phyloP scores from a whole-genome alignment of 2,113 vertebrate species.

The Spea multiplicata region DNA sequence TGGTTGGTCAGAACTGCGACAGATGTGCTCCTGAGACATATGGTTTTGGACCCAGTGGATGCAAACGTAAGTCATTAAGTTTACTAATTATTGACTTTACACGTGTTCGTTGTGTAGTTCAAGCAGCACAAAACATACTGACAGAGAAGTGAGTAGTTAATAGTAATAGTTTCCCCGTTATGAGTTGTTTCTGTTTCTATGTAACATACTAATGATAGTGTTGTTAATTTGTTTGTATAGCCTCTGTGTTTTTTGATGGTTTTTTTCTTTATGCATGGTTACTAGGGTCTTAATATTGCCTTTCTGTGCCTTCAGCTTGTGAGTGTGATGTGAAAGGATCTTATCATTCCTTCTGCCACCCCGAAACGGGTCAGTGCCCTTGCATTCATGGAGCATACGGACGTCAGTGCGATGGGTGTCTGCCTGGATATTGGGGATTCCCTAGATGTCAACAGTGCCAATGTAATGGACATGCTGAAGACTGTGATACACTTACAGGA shows the following conservation, averaged over 20 bases:
- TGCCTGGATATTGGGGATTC: constrained; percentile 91
- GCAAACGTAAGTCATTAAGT: constrained; percentile 74
- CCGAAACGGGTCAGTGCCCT: constrained; percentile 81
- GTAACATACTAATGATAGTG: too few species aligned
- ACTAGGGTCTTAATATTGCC: background rate
- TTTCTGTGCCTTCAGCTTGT: constrained; percentile 68
- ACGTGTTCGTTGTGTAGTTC: too few species aligned
- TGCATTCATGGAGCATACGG: constrained; percentile 78
- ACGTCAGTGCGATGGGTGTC: constrained; percentile 84
- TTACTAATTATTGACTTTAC: too few species aligned
- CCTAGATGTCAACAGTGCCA: constrained; percentile 83
- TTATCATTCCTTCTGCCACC: constrained; percentile 73
- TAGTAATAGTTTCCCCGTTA: too few species aligned
- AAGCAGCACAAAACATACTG: too few species aligned
- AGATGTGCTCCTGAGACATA: constrained; percentile 84
- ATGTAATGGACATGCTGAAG: constrained; percentile 83
- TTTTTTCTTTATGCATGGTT: background rate
- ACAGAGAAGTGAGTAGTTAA: too few species aligned
- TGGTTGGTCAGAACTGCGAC: constrained; percentile 86
- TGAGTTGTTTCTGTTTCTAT: too few species aligned
- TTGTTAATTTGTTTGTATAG: background rate
- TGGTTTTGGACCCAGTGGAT: constrained; percentile 88
- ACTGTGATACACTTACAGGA: constrained; percentile 76
- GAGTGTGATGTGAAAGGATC: constrained; percentile 84
- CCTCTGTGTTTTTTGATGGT: background rate